These are phyloP conservation scores for Hippoglossus hippoglossus DNA, from an alignment of 2,797 vertebrate genomes.

Conservation along the genomic window DNA sequence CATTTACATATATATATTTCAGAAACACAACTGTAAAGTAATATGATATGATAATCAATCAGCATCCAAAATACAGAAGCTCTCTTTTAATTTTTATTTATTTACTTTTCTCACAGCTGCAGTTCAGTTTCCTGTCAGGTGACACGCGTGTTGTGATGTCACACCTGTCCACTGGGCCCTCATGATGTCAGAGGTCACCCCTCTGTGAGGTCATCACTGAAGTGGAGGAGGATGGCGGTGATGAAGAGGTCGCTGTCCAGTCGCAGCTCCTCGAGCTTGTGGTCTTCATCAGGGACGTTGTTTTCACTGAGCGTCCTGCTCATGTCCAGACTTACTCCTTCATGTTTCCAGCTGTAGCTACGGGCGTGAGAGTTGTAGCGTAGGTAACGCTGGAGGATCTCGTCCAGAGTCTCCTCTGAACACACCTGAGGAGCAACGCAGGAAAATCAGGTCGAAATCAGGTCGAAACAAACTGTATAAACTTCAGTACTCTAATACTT, in stretches of 20 bases:
- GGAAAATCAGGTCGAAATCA: background rate
- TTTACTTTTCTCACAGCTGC: too few relatives aligned
- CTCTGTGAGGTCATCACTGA: conserved; percentile 69
- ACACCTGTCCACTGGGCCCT: too few relatives aligned
- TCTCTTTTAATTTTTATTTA: too few relatives aligned
- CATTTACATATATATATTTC: too few relatives aligned
- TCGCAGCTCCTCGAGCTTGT: conserved; percentile 30
- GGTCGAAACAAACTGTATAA: too few relatives aligned
- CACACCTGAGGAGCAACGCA: conserved; percentile 59
- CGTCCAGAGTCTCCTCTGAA: conserved; percentile 66
- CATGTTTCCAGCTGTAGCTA: conserved; percentile 73
- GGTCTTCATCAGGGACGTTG: conserved; percentile 48
- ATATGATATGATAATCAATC: too few relatives aligned
- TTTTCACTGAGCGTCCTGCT: conserved; percentile 64
- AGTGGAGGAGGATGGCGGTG: conserved; percentile 68
- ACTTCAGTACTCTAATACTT: too few relatives aligned
- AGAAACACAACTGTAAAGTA: too few relatives aligned
- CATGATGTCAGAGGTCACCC: conserved; percentile 17
- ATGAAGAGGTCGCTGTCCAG: conserved; percentile 55
- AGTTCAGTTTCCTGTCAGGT: too few relatives aligned
- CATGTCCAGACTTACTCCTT: conserved; percentile 45
- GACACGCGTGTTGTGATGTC: too few relatives aligned
- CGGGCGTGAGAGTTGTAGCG: conserved; percentile 62
- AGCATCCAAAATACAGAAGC: too few relatives aligned
- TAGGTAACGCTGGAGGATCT: conserved; percentile 66